phyloP scores from a whole-genome alignment of 2,888 invertebrate genomes.

The Embidobia sp. region DNA sequence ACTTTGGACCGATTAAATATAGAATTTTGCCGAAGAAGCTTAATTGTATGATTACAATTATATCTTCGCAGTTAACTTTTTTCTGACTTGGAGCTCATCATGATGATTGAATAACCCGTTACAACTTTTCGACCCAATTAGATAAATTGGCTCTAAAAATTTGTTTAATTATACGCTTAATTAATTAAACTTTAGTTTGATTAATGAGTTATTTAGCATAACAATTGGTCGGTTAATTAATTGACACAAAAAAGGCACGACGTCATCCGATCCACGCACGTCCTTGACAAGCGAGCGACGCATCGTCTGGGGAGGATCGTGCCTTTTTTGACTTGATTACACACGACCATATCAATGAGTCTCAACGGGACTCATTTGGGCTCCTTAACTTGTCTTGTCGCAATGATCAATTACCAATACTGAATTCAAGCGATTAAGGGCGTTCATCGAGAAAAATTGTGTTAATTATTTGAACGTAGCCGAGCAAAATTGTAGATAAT shows the following conservation, averaged over 20 bases:
- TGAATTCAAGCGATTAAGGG: slow-evolving; percentile 15
- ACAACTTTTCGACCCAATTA: not conserved
- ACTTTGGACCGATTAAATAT: too few relatives aligned
- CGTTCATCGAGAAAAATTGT: not conserved
- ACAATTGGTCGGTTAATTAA: slow-evolving; percentile 29
- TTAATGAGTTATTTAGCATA: not conserved
- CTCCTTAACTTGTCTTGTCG: slow-evolving; percentile 16
- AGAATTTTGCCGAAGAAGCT: too few relatives aligned
- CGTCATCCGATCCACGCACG: slow-evolving; percentile 41
- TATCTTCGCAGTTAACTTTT: too few relatives aligned
- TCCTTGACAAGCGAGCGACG: slow-evolving; percentile 25
- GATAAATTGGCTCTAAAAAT: too few relatives aligned
- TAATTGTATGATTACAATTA: too few relatives aligned
- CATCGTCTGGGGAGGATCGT: slow-evolving; percentile 25
- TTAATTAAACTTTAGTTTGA: not conserved
- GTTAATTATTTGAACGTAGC: not conserved
- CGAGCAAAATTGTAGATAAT: too few relatives aligned
- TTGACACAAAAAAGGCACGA: slow-evolving; percentile 23
- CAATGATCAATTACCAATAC: slow-evolving; percentile 19
- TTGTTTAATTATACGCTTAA: too few relatives aligned
- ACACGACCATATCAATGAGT: slow-evolving; percentile 10
- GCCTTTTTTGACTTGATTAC: slow-evolving; percentile 45
- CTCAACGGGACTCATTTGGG: slow-evolving; percentile 21
- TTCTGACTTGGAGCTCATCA: too few relatives aligned
- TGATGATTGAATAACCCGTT: too few relatives aligned